phyloP scores from a whole-genome alignment of 2,113 vertebrate genomes.

The Hepsetus odoe region DNA sequence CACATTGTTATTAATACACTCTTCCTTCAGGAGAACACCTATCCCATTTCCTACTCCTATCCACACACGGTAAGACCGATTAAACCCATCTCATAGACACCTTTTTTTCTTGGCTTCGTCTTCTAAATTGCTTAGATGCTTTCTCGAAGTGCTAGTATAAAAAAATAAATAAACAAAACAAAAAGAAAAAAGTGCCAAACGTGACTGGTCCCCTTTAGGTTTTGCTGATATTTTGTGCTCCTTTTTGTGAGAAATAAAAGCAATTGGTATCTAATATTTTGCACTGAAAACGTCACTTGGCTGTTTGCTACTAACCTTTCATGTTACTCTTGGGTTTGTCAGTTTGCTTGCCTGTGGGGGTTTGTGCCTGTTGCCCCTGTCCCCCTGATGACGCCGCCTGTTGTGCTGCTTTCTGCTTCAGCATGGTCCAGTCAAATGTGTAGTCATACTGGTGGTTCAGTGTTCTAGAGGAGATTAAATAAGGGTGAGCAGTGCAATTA shows the following conservation, averaged over 20 bases:
- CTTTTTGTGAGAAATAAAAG: constrained; percentile 58
- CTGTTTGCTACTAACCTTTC: constrained; percentile 99
- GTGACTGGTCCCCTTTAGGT: constrained; percentile 11
- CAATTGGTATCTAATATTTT: constrained; percentile 77
- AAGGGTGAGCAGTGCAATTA: neutral
- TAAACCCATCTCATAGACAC: too few species aligned
- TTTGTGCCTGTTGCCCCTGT: constrained; percentile 98
- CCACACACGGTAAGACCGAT: too few species aligned
- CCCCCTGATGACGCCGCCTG: constrained; percentile 98
- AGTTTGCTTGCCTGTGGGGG: constrained; percentile 99
- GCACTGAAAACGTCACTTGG: constrained; percentile 92
- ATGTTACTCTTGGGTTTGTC: constrained; percentile 99
- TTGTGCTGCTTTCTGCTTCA: constrained; percentile 99
- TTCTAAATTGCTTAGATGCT: too few species aligned
- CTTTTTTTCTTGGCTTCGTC: too few species aligned
- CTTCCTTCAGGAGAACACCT: too few species aligned
- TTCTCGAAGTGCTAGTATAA: too few species aligned
- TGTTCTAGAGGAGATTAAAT: constrained; percentile 78
- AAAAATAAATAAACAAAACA: neutral
- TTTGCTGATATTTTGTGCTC: constrained; percentile 7
- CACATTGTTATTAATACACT: too few species aligned
- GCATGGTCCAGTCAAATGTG: constrained; percentile 99
- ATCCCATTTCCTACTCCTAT: too few species aligned
- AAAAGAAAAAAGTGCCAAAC: neutral
- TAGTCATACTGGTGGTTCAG: constrained; percentile 99